Base-by-base conservation (phyloP, 2,113 vertebrate species). In the Strigops habroptila region DNA sequence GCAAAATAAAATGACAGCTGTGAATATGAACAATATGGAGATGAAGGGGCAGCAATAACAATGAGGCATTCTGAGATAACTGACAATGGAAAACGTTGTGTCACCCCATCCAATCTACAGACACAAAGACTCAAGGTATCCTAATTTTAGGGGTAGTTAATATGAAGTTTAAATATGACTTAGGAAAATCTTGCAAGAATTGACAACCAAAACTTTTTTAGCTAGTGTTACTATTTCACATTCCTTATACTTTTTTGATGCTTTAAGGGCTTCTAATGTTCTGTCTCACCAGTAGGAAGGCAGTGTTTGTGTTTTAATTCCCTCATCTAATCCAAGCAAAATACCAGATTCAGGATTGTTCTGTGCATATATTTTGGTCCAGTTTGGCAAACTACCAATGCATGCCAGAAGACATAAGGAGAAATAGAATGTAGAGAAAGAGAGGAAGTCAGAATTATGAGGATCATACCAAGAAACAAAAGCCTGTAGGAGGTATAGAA, bases 231-330 rank as follows among this genome's bases (percentile, higher is more conserved):
- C 17, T 89, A 11, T 74, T 84, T 92, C 28, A 57, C 14, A 75
- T 62, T 81, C 22, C 28, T 67, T 37, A 48, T 9, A 52, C 0
- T n/a, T 64, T 75, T 70, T 41, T 43, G 52, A 44, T 68, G 33
- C 15, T 63, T 69, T 43, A 78, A 27, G 53, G 3, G 2, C 9
- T 6, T 73, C 12, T 51, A 33, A 53, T 43, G 3, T 88, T 64
- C 19, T 43, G 6, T 74, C 5, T 81, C 64, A 74, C 18, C 4
- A 37, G 6, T 3, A 60, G 19, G 74, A 89, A 68, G 9, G 1
- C 5, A 70, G 24, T 18, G 3, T 37, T 37, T 1, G 0, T 24
- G 8, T 28, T 60, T 69, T 65, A 62, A 27, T 0, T 12, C 4
- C 8, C 1, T 4, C 9, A 65, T 12, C 13, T n/a, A 86, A 88